Evolutionary conservation across 2,888 invertebrate genomes (phyloP), one percentile per base, ranked within the genome.

Genomic region (Cheilosia vulpina): DNA sequence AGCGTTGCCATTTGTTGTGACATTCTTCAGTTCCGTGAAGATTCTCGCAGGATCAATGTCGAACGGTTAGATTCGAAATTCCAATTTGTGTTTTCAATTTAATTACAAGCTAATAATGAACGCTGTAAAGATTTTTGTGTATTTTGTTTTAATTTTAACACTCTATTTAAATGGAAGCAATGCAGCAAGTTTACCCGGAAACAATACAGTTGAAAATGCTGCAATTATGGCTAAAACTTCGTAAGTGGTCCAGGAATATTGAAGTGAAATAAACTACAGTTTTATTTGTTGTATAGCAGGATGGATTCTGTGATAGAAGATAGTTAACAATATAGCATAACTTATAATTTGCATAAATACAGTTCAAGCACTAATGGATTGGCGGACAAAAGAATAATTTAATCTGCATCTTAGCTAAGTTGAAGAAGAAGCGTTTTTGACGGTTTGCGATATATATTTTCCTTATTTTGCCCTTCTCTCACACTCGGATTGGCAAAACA

Each of bases 181-280:
- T 60, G 69, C 41, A n/a, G 75, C 79, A 27, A 71, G 6, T 17
- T 53, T 84, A 2, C 50, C 24, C 19, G 71, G 11, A 41, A 79
- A 65, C 13, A 58, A 17, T n/a, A 77, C 77, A 0, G 11, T 31
- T 1, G 83, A 58, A 17, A 58, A 13, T n/a, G 75, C 72, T 19
- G 82, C 72, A 31, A 19, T 41, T 17, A 17, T 80, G 24, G 71
- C 75, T 55, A 84, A 80, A 13, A 45, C 75, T 34, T 66, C 84
- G 84, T 84, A 68, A 80, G 84, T 78, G 13, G 13, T 6, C 15
- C 45, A 21, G 9, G 0, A 50, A 21, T 7, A 4, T 9, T n/a
- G n/a, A 43, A 43, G 4, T n/a, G 7, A n/a, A n/a, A 43, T n/a
- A 6, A 43, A 5, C n/a, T 43, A 4, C 15, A 43, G 38, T 1